Conservation (phyloP, 2,888 invertebrate species). For the Netelia fuscicornis region DNA sequence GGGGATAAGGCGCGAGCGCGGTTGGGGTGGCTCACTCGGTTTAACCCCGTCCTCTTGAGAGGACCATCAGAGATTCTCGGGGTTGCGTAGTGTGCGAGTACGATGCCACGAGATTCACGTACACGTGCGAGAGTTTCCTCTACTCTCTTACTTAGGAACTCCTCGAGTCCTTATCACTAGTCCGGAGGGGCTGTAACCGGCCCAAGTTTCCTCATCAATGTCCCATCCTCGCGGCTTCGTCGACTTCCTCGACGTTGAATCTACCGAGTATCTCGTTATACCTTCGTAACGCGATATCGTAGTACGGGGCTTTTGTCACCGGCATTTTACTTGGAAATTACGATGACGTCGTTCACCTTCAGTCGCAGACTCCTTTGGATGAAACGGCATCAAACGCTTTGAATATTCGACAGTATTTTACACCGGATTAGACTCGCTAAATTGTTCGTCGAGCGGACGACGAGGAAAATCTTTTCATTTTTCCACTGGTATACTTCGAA, state of each 20-base stretch:
- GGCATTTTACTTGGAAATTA: constrained; percentile 78
- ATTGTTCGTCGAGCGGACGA: neutral
- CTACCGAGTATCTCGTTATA: constrained; percentile 74
- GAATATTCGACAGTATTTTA: constrained; percentile 40
- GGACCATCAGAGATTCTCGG: constrained; percentile 46
- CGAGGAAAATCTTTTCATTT: neutral
- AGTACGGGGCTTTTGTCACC: constrained; percentile 74
- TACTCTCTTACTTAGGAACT: constrained; percentile 77
- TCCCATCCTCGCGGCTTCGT: constrained; percentile 78
- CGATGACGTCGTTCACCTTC: constrained; percentile 60
- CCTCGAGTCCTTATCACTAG: constrained; percentile 80
- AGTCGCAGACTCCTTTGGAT: constrained; percentile 27
- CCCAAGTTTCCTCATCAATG: constrained; percentile 83
- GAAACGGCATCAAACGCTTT: constrained; percentile 21
- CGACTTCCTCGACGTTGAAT: constrained; percentile 73
- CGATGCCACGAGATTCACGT: constrained; percentile 26
- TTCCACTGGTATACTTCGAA: neutral
- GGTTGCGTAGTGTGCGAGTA: constrained; percentile 27
- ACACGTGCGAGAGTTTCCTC: constrained; percentile 48
- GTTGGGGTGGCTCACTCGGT: constrained; percentile 77
- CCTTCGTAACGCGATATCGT: constrained; percentile 29
- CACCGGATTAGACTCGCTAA: constrained; percentile 1
- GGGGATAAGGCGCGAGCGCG: constrained; percentile 74
- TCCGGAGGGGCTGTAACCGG: constrained; percentile 76
- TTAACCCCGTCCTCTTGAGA: constrained; percentile 74